Conservation (phyloP, 2,797 vertebrate genomes). For the Threskiornis aethiopicus region DNA sequence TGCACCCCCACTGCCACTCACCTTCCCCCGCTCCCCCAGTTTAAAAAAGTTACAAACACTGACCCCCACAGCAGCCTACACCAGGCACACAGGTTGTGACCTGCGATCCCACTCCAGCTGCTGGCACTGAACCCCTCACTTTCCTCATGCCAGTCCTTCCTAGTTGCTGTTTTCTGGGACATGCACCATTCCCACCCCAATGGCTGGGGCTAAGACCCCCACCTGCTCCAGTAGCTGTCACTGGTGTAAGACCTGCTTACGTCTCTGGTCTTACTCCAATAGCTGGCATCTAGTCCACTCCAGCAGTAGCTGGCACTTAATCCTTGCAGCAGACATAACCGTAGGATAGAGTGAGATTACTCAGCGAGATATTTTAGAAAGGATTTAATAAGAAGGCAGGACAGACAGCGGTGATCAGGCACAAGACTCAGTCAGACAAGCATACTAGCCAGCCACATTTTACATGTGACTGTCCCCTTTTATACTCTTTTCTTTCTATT, state of each 20-base stretch:
- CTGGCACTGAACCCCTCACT: neutral
- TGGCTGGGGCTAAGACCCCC: neutral
- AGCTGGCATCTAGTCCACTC: neutral
- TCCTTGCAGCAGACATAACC: neutral
- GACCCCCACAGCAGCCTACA: neutral
- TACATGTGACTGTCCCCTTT: accelerated
- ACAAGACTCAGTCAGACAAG: neutral
- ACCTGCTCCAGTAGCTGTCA: neutral
- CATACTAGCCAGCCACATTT: neutral
- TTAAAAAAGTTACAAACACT: neutral
- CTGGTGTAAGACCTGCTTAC: neutral
- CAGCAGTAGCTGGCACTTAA: neutral
- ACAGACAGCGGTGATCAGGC: neutral
- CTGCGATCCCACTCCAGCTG: neutral
- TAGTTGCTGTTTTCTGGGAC: neutral
- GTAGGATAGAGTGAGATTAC: neutral
- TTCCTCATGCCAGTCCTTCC: neutral
- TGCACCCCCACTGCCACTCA: accelerated
- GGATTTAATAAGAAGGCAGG: neutral
- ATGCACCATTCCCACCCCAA: accelerated
- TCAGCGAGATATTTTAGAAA: neutral
- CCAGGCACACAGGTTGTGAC: neutral
- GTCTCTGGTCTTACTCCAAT: neutral
- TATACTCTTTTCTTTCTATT: neutral
- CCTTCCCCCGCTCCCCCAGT: accelerated